These are phyloP conservation scores for Myzus persicae DNA, from an alignment of 1,140 invertebrate genomes.

Conservation along the genomic window DNA sequence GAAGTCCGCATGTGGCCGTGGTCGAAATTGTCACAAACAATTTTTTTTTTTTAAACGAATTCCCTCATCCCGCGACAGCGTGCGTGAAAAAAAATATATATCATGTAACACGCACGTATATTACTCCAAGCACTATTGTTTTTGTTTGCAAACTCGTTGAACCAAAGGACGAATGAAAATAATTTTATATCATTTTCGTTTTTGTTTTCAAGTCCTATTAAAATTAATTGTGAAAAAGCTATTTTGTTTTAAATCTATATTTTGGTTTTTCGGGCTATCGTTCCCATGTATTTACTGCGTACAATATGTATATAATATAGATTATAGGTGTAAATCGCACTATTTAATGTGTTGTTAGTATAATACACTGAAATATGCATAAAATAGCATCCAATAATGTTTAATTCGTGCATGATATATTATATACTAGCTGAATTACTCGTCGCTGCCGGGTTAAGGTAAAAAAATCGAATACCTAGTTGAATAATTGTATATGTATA, in stretches of 20 bases:
- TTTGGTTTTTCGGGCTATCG: background rate
- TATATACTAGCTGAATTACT: too few species aligned
- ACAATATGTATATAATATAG: background rate
- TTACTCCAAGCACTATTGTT: background rate
- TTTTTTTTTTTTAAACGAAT: background rate
- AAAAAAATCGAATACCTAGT: too few species aligned
- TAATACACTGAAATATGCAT: background rate
- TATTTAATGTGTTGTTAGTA: background rate
- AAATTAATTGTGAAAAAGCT: background rate
- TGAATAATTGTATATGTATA: too few species aligned
- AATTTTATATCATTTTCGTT: background rate
- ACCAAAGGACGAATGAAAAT: background rate
- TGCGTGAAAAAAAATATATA: background rate
- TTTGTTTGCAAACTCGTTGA: background rate
- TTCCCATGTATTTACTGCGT: background rate
- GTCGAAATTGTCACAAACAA: background rate
- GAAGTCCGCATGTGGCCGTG: background rate
- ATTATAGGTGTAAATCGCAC: background rate
- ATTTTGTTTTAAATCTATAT: background rate
- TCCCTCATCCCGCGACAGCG: too few species aligned
- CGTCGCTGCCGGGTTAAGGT: too few species aligned
- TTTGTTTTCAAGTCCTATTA: conserved; percentile 7
- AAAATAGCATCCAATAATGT: background rate
- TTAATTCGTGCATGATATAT: background rate
- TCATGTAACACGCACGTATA: background rate